Percentiles rank a stretch among this genome's conserved stretches.
phyloP scores from a whole-genome alignment of 2,888 invertebrate species.

The Hypolimnas misippus region DNA sequence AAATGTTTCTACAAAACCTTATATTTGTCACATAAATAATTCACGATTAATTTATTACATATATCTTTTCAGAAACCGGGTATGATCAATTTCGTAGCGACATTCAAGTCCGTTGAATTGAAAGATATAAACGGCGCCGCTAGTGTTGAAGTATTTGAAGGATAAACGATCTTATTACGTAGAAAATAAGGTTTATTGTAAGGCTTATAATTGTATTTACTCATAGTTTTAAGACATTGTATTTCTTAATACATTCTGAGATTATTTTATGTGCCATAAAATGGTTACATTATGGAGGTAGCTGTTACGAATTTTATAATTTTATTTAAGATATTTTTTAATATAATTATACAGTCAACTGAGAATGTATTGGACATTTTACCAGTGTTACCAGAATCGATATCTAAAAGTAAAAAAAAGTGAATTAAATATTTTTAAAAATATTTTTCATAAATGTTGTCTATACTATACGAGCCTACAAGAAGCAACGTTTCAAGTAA shows the following conservation, averaged over 20 bases:
- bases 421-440: too few species aligned
- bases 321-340: too few species aligned
- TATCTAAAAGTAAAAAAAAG: too few species aligned
- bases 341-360: too few species aligned
- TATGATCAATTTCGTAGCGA: slow-evolving; percentile 86
- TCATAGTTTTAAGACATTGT: slow-evolving; percentile 20
- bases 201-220: slow-evolving; percentile 18
- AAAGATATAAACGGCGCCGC: slow-evolving; percentile 88
- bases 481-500: too few species aligned
- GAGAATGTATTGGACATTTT: too few species aligned
- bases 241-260: slow-evolving; percentile 17
- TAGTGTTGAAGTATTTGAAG: slow-evolving; percentile 83
- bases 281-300: slow-evolving; percentile 23
- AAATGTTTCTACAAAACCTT: too few species aligned
- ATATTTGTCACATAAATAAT: too few species aligned
- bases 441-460: too few species aligned
- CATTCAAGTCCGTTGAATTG: slow-evolving; percentile 88
- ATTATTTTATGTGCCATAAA: slow-evolving; percentile 38
- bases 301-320: slow-evolving; percentile 12
- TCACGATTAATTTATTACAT: too few species aligned
- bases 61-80: slow-evolving; percentile 79
- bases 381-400: too few species aligned
- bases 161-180: slow-evolving; percentile 46
- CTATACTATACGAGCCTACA: too few species aligned
- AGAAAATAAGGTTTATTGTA: slow-evolving; percentile 4